These are phyloP conservation scores for Ceratina japonica DNA, from an alignment of 1,140 invertebrate species.

Conservation along the genomic window DNA sequence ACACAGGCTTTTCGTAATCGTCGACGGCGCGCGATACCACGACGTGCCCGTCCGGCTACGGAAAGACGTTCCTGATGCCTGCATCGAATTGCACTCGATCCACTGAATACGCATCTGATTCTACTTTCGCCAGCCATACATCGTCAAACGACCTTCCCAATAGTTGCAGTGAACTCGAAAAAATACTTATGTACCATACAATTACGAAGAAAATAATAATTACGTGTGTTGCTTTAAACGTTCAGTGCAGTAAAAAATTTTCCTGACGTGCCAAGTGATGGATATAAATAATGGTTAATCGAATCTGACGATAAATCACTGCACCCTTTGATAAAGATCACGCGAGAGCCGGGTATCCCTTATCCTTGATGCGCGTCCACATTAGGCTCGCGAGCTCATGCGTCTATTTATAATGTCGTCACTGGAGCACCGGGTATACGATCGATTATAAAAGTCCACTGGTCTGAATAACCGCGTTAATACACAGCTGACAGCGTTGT, in stretches of 20 bases:
- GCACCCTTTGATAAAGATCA: constrained; percentile 8
- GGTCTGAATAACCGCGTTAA: constrained; percentile 44
- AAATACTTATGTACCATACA: too few relatives aligned
- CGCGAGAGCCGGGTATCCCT: background rate
- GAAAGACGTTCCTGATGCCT: constrained; percentile 38
- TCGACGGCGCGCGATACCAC: constrained; percentile 38
- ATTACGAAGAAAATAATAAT: too few relatives aligned
- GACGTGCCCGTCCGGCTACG: constrained; percentile 24
- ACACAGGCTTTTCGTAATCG: constrained; percentile 61
- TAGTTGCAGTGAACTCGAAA: too few relatives aligned
- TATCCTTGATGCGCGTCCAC: background rate
- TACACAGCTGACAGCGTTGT: constrained; percentile 8
- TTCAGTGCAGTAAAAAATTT: too few relatives aligned
- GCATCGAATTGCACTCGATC: constrained; percentile 23
- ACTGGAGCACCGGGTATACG: constrained; percentile 28
- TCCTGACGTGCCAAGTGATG: too few relatives aligned
- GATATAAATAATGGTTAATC: background rate
- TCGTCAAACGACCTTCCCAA: too few relatives aligned
- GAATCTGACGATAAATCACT: background rate
- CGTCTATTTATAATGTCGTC: constrained; percentile 45
- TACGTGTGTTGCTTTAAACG: too few relatives aligned
- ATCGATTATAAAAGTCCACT: constrained; percentile 53
- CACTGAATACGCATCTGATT: constrained; percentile 8
- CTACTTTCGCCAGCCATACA: too few relatives aligned
- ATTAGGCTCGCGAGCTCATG: constrained; percentile 1